These are phyloP conservation scores for Aulostomus chinensis DNA, from an alignment of 2,797 vertebrate genomes.

Conservation along the genomic window DNA sequence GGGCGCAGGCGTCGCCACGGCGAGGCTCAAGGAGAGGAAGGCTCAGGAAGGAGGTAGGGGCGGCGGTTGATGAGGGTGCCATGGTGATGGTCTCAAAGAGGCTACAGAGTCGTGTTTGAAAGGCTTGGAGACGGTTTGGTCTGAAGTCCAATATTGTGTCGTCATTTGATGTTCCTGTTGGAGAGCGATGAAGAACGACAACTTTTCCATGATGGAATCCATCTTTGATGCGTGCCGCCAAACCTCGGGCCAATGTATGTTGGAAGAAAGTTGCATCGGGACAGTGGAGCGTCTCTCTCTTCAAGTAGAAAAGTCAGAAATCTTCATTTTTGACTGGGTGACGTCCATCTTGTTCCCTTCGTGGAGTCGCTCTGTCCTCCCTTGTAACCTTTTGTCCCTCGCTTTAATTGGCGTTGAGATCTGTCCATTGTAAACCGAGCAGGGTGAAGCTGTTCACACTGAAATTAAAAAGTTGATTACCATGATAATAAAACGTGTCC, in stretches of 20 bases:
- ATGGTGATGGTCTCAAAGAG: conserved; percentile 83
- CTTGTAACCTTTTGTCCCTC: conserved; percentile 27
- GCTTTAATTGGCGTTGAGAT: conserved; percentile 53
- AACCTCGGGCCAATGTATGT: conserved; percentile 50
- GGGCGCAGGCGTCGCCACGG: conserved; percentile 73
- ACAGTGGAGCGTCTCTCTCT: no score
- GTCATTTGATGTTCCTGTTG: conserved; percentile 83
- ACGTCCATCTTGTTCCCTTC: no score
- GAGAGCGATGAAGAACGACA: conserved; percentile 80
- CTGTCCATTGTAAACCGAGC: conserved; percentile 43
- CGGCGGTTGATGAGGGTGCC: conserved; percentile 79
- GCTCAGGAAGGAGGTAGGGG: conserved; percentile 18
- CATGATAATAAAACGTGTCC: conserved; percentile 88
- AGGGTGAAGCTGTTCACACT: conserved; percentile 53
- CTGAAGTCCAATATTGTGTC: conserved; percentile 53
- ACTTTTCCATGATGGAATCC: conserved; percentile 34
- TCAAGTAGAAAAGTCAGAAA: no score
- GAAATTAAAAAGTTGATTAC: conserved; percentile 85
- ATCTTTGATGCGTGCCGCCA: conserved; percentile 58
- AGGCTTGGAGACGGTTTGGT: conserved; percentile 75
- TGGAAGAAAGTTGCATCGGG: conserved; percentile 21
- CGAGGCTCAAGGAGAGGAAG: conserved; percentile 70
- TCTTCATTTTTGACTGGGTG: no score
- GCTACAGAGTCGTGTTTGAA: conserved; percentile 81
- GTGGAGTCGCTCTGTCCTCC: conserved; percentile 7